Conservation (phyloP, 2,797 vertebrate genomes). For the Hippoglossus hippoglossus region DNA sequence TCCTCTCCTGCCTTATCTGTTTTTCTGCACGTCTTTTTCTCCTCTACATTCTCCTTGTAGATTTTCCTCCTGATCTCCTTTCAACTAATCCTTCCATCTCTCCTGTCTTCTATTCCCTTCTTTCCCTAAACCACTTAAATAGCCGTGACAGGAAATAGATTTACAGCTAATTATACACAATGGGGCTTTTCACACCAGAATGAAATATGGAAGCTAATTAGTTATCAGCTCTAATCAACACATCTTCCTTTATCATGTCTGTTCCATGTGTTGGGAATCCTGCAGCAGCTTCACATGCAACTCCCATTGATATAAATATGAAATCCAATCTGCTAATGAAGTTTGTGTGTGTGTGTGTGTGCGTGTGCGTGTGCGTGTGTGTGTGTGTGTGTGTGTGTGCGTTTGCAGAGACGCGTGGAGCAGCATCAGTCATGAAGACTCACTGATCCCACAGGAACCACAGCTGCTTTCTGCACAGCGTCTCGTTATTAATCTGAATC, state of each 20-base stretch:
- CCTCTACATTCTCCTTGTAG: too few relatives aligned
- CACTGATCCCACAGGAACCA: constrained; percentile 47
- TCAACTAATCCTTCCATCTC: too few relatives aligned
- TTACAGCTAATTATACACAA: not conserved
- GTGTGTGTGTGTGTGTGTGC: not conserved
- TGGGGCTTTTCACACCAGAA: not conserved
- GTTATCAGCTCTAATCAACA: constrained; percentile 29
- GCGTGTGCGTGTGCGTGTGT: not conserved
- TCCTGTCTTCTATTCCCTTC: too few relatives aligned
- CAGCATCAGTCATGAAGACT: constrained; percentile 32
- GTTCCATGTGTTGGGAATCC: not conserved
- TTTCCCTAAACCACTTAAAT: not conserved
- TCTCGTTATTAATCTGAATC: constrained; percentile 46
- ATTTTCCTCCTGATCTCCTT: too few relatives aligned
- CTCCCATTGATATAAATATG: constrained; percentile 19
- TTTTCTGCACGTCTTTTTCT: too few relatives aligned
- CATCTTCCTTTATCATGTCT: not conserved
- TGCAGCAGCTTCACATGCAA: constrained; percentile 13
- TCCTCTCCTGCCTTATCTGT: too few relatives aligned
- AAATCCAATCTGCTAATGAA: constrained; percentile 33
- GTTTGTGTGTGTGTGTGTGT: not conserved
- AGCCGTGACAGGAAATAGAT: not conserved
- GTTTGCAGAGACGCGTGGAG: not conserved
- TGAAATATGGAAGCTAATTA: not conserved
- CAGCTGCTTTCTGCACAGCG: constrained; percentile 52